Conservation (phyloP, 2,888 invertebrate species). For the Amblyteles armatorius region DNA sequence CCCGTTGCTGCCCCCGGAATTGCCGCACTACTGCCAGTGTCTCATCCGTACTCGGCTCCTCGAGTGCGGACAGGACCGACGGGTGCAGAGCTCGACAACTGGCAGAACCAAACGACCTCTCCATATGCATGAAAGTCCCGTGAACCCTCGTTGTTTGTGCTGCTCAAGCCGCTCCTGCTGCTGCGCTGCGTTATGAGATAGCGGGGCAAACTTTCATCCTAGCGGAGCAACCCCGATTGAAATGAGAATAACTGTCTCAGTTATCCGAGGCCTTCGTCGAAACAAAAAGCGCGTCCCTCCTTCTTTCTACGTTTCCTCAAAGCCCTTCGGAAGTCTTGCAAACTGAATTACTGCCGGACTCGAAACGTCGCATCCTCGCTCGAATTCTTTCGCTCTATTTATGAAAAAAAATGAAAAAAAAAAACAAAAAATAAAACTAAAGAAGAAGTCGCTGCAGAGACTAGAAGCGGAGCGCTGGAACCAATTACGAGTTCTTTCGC, state of each 20-base stretch:
- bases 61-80: conserved; percentile 35
- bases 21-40: conserved; percentile 14
- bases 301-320: conserved; percentile 14
- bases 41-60: conserved; percentile 4
- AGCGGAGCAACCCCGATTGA: conserved; percentile 31
- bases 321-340: conserved; percentile 38
- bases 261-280: conserved; percentile 21
- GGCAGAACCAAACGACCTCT: conserved; percentile 51
- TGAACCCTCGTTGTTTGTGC: not conserved
- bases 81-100: conserved; percentile 40
- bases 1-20: not conserved
- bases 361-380: conserved; percentile 13
- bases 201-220: conserved; percentile 3
- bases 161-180: not conserved
- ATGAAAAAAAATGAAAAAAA: not conserved
- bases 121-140: conserved; percentile 64
- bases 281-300: not conserved
- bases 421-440: not conserved
- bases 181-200: not conserved
- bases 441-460: not conserved
- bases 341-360: conserved; percentile 55
- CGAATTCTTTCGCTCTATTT: not conserved
- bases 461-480: not conserved
- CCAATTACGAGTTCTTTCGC: not conserved
- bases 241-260: conserved; percentile 51